Evolutionary conservation across 2,888 invertebrate genomes (phyloP).

Genomic region (Gymnosoma rotundatum): DNA sequence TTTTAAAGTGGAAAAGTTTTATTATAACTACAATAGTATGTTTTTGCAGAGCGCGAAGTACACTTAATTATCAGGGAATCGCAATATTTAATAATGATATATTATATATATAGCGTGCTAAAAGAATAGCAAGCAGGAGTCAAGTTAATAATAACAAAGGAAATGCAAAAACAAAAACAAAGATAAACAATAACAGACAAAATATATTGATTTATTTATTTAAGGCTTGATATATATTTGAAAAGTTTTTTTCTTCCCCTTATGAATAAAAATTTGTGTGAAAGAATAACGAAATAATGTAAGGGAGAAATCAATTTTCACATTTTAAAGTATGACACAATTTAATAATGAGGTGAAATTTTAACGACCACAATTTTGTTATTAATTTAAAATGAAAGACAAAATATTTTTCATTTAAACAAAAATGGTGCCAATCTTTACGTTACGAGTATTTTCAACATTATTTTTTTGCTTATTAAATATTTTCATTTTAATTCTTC

Average conservation of each 20-base stretch:
- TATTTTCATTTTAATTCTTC: no score
- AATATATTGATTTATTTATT: conserved; percentile 68
- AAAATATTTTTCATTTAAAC: no score
- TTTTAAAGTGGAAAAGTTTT: no score
- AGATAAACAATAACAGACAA: neutral
- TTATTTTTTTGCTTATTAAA: no score
- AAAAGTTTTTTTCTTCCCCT: conserved; percentile 46
- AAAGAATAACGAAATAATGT: neutral
- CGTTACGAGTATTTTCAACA: no score
- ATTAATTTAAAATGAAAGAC: no score
- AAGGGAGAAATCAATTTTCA: neutral
- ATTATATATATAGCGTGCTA: neutral
- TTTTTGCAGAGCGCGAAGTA: no score
- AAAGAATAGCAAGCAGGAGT: conserved; percentile 30
- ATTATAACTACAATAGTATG: no score
- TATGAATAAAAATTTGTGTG: conserved; percentile 6
- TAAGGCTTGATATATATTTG: conserved; percentile 65
- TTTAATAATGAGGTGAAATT: neutral
- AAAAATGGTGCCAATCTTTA: no score
- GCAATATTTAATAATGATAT: no score
- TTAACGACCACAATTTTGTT: no score
- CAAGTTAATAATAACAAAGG: conserved; percentile 54
- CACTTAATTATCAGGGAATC: no score
- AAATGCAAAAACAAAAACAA: neutral
- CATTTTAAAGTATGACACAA: neutral